A percentile compares a stretch with the other conserved stretches of the same genome.
Evolutionary conservation across 2,888 invertebrate species (phyloP).

Genomic region (Phengaris alcon): DNA sequence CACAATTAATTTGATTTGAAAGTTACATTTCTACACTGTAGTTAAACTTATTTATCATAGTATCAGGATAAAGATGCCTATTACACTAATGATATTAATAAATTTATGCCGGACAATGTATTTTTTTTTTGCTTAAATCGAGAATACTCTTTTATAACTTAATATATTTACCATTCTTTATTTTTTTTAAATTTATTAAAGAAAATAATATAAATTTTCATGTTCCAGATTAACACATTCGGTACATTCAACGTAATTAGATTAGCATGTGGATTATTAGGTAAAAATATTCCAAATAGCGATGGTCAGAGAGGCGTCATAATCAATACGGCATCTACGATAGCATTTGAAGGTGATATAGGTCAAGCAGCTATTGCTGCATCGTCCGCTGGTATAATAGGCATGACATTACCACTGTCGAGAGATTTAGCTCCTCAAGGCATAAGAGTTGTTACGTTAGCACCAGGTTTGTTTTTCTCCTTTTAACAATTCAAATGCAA

Average conservation of each 20-base stretch:
- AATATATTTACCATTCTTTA: too few relatives aligned
- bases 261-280: slow-evolving; percentile 89
- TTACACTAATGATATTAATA: too few relatives aligned
- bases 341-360: slow-evolving; percentile 97
- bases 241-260: slow-evolving; percentile 97
- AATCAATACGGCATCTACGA: slow-evolving; percentile 96
- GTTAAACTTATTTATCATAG: too few relatives aligned
- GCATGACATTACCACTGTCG: slow-evolving; percentile 97
- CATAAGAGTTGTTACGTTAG: slow-evolving; percentile 89
- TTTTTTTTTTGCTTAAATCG: too few relatives aligned
- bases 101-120: too few relatives aligned
- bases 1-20: too few relatives aligned
- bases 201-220: not conserved
- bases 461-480: slow-evolving; percentile 80
- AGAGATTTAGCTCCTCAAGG: slow-evolving; percentile 91
- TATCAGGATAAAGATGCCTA: too few relatives aligned
- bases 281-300: slow-evolving; percentile 84
- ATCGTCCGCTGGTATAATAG: slow-evolving; percentile 93
- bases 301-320: slow-evolving; percentile 95
- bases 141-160: too few relatives aligned
- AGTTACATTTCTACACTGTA: too few relatives aligned
- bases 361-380: slow-evolving; percentile 97
- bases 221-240: slow-evolving; percentile 86
- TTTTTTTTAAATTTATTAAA: too few relatives aligned
- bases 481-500: too few relatives aligned